phyloP scores from a whole-genome alignment of 2,888 invertebrate species.

The Lasius fuliginosus region DNA sequence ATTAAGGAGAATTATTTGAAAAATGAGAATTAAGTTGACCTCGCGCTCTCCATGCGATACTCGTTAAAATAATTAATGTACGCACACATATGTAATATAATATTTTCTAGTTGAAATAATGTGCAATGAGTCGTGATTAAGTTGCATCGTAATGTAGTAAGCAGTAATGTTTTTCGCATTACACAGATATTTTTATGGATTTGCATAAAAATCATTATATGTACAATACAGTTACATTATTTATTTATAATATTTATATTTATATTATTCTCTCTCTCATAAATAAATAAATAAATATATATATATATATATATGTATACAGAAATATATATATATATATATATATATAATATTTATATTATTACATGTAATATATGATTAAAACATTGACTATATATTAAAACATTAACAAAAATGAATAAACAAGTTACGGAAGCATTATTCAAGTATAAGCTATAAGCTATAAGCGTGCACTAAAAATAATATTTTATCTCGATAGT shows the following conservation, averaged over 20 bases:
- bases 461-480: neutral
- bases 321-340: neutral
- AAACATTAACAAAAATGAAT: neutral
- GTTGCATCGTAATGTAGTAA: conserved; percentile 28
- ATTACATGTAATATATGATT: neutral
- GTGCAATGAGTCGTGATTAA: conserved; percentile 16
- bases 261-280: neutral
- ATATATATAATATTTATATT: neutral
- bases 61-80: conserved; percentile 29
- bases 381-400: neutral
- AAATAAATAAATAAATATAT: too few relatives aligned
- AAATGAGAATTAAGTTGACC: neutral
- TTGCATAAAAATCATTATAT: neutral
- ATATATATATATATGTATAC: neutral
- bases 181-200: neutral
- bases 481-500: neutral
- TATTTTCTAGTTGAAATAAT: conserved; percentile 17
- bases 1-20: neutral
- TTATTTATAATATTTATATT: conserved; percentile 1
- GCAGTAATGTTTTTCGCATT: conserved; percentile 12
- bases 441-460: neutral
- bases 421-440: neutral
- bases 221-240: neutral
- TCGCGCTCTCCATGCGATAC: neutral
- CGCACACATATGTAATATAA: neutral